A percentile compares a stretch with the other conserved stretches of the same genome.
Conservation (phyloP, 2,797 vertebrate species). For the Danio albolineatus region DNA sequence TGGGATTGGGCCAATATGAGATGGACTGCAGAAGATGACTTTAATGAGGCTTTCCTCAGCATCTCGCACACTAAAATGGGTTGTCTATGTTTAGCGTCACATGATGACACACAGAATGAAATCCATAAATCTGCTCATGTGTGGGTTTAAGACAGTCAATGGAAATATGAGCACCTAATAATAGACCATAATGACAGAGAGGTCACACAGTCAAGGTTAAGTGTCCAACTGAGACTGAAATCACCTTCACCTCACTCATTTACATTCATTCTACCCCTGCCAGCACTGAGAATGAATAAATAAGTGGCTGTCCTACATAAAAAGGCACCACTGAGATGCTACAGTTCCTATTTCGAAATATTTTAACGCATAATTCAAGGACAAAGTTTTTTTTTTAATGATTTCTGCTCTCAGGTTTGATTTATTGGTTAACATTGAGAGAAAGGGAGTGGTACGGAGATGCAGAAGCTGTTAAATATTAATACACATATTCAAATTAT, state of each 20-base stretch:
- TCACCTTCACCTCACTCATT: constrained; percentile 1
- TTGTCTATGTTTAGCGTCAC: not conserved
- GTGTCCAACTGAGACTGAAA: constrained; percentile 19
- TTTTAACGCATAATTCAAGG: not conserved
- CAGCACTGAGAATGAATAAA: constrained; percentile 16
- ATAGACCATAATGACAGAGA: not conserved
- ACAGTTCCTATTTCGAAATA: constrained; percentile 16
- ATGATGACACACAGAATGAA: not conserved
- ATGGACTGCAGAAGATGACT: not conserved
- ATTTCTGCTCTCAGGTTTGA: not conserved
- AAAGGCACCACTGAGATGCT: not conserved
- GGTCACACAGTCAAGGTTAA: constrained; percentile 36
- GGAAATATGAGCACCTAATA: not conserved
- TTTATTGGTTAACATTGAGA: constrained; percentile 11
- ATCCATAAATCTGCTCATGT: not conserved
- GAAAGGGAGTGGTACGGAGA: constrained; percentile 14
- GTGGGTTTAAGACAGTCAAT: constrained; percentile 2
- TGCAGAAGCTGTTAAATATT: constrained; percentile 45
- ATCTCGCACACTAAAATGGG: not conserved
- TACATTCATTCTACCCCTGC: constrained; percentile 24
- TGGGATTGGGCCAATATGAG: not conserved
- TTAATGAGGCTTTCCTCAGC: not conserved
- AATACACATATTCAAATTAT: constrained; percentile 21
- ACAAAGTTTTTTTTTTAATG: not conserved
- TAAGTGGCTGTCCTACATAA: constrained; percentile 36